Evolutionary conservation across 2,888 invertebrate genomes (phyloP).

Genomic region (Nomada ferruginata): DNA sequence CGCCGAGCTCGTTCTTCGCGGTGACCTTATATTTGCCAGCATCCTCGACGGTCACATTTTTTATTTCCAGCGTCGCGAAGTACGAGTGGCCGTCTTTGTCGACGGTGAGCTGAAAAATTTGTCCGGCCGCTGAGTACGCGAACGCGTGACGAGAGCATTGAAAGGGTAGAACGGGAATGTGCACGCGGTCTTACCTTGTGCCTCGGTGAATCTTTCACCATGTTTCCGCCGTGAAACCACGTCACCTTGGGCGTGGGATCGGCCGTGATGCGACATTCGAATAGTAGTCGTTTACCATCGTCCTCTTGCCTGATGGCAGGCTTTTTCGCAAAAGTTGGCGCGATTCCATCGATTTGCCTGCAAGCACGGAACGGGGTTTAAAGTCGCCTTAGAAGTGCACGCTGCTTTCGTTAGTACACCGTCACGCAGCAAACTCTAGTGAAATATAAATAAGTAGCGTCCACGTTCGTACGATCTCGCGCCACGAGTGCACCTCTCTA

Average conservation of each 20-base stretch:
- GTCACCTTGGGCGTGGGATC: constrained; percentile 95
- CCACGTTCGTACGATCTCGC: not conserved
- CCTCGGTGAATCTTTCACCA: constrained; percentile 92
- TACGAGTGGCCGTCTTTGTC: constrained; percentile 97
- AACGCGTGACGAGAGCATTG: too few species aligned
- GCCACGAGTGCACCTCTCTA: too few species aligned
- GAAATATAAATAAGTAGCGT: not conserved
- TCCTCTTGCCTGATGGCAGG: constrained; percentile 98
- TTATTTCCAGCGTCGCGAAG: constrained; percentile 96
- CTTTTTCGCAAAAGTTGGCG: constrained; percentile 99
- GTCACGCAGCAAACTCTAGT: not conserved
- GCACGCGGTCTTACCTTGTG: constrained; percentile 89
- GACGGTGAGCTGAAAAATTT: constrained; percentile 90
- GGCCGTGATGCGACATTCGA: constrained; percentile 97
- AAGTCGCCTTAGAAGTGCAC: not conserved
- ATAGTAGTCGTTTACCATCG: constrained; percentile 96
- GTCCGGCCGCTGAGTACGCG: not conserved
- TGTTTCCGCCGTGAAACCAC: constrained; percentile 95
- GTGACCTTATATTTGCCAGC: constrained; percentile 98
- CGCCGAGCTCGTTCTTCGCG: constrained; percentile 98
- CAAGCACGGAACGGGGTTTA: constrained; percentile 25
- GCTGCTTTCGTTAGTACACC: too few species aligned
- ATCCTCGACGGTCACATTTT: constrained; percentile 97
- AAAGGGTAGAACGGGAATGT: not conserved
- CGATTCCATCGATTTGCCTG: constrained; percentile 98